Percentiles rank a stretch among this genome's conserved stretches.
Evolutionary conservation across 2,888 invertebrate genomes (phyloP).

Genomic region (Acanthopleura granulata): DNA sequence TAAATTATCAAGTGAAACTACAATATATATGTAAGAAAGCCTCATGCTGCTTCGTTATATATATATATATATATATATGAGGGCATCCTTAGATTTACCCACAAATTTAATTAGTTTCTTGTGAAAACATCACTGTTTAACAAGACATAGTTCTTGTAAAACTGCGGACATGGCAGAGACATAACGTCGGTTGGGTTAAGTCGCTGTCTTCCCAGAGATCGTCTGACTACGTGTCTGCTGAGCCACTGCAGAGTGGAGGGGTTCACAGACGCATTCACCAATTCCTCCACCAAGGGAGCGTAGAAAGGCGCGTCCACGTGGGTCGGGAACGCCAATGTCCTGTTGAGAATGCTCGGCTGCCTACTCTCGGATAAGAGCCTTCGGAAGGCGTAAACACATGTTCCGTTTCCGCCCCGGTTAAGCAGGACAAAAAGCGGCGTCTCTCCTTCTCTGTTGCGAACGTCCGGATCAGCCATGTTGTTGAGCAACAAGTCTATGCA

Average conservation of each 20-base stretch:
- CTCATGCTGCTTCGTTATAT: too few species aligned
- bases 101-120: too few species aligned
- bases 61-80: too few species aligned
- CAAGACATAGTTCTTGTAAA: constrained; percentile 1
- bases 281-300: neutral
- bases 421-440: constrained; percentile 8
- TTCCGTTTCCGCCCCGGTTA: neutral
- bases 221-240: constrained; percentile 1
- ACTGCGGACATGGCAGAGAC: constrained; percentile 13
- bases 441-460: neutral
- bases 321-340: neutral
- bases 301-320: neutral
- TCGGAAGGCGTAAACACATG: constrained; percentile 1
- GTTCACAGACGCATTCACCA: constrained; percentile 9
- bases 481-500: constrained; percentile 15
- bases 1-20: too few species aligned
- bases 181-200: neutral
- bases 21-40: too few species aligned
- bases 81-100: too few species aligned
- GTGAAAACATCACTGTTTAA: constrained; percentile 16
- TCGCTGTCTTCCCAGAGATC: constrained; percentile 8
- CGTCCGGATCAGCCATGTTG: constrained; percentile 18
- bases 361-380: constrained; percentile 9
- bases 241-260: constrained; percentile 17
- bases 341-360: constrained; percentile 14